Percentiles rank a stretch among this genome's conserved stretches.
phyloP scores from a whole-genome alignment of 2,888 invertebrate species.

The Ectobius pallidus region DNA sequence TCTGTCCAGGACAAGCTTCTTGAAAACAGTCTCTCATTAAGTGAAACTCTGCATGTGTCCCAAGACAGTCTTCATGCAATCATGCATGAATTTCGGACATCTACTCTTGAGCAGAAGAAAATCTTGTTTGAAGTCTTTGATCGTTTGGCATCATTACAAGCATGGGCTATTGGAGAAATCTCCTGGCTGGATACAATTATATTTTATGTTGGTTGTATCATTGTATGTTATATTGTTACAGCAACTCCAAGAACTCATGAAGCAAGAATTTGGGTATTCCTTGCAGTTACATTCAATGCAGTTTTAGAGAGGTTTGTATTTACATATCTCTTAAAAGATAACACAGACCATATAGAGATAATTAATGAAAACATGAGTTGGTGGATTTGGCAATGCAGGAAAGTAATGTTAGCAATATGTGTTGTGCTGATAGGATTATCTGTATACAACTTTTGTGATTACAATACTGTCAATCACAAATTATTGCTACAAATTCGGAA shows the following conservation, averaged over 20 bases:
- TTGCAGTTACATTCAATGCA: conserved; percentile 59
- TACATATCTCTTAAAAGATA: conserved; percentile 45
- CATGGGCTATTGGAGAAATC: conserved; percentile 67
- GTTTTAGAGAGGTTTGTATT: conserved; percentile 56
- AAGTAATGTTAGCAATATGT: conserved; percentile 52
- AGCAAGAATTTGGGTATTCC: conserved; percentile 62
- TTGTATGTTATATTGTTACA: conserved; percentile 63
- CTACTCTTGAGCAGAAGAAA: conserved; percentile 62
- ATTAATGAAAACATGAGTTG: conserved; percentile 53
- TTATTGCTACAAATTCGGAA: conserved; percentile 55
- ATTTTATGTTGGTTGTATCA: conserved; percentile 61
- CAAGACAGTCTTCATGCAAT: conserved; percentile 57
- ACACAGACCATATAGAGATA: conserved; percentile 46
- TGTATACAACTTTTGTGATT: conserved; percentile 55
- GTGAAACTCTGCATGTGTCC: conserved; percentile 57
- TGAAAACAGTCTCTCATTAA: conserved; percentile 60
- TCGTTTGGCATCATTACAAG: conserved; percentile 61
- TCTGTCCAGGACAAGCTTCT: conserved; percentile 54
- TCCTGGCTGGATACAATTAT: conserved; percentile 67
- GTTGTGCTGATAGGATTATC: conserved; percentile 51
- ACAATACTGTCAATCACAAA: conserved; percentile 54
- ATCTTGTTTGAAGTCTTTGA: conserved; percentile 63
- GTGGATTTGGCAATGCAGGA: conserved; percentile 57
- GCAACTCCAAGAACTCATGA: conserved; percentile 61
- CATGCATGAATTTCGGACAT: conserved; percentile 58